Evolutionary conservation across 2,113 vertebrate genomes (phyloP).

Genomic region (Oryzias javanicus): DNA sequence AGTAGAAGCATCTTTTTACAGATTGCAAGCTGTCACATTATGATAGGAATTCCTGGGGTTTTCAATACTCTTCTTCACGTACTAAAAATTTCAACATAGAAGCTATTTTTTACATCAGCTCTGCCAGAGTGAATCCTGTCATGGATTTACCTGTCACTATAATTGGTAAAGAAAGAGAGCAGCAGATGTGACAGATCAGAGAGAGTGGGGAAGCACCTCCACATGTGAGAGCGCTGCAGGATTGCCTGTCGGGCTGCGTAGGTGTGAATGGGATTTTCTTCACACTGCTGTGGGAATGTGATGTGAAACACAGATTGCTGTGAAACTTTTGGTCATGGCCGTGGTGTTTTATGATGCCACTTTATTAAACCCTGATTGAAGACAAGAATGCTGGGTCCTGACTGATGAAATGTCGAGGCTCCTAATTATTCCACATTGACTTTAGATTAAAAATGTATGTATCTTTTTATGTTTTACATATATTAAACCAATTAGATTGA

Average conservation of each 20-base stretch:
- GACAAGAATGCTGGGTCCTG: neutral
- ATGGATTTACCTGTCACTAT: slow-evolving; percentile 16
- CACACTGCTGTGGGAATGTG: slow-evolving; percentile 12
- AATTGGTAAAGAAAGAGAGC: slow-evolving; percentile 26
- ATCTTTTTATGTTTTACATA: too few species aligned
- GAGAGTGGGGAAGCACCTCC: slow-evolving; percentile 21
- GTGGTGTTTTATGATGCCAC: neutral
- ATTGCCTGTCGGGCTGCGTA: slow-evolving; percentile 16
- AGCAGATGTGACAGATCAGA: slow-evolving; percentile 28
- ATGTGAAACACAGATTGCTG: slow-evolving; percentile 27
- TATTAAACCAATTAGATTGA: too few species aligned
- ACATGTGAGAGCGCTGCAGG: neutral
- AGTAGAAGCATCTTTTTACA: too few species aligned
- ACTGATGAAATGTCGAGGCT: neutral
- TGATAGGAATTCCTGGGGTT: too few species aligned
- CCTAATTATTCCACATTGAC: neutral
- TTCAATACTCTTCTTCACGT: too few species aligned
- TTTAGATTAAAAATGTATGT: too few species aligned
- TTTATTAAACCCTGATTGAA: neutral
- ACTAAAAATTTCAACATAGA: too few species aligned
- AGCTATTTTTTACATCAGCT: neutral
- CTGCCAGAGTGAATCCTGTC: neutral
- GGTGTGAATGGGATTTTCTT: slow-evolving; percentile 50
- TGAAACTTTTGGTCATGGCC: neutral
- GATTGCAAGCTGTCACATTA: too few species aligned